These are phyloP conservation scores for Notarius quadriscutis DNA, from an alignment of 2,113 vertebrate species.

Conservation along the genomic window DNA sequence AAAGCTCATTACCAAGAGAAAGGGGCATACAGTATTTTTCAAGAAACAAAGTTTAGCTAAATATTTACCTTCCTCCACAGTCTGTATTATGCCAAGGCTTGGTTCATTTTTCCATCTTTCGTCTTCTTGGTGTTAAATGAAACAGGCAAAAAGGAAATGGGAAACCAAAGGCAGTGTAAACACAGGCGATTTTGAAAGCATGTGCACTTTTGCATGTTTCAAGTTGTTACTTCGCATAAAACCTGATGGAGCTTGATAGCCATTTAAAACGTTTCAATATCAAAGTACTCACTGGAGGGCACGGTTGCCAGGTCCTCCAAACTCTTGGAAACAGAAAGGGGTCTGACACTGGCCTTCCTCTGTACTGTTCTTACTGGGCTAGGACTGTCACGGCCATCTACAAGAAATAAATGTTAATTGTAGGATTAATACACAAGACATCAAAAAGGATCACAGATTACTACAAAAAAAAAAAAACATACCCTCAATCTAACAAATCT, in stretches of 20 bases:
- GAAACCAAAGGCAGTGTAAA: background rate
- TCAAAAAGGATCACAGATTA: too few species aligned
- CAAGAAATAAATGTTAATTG: background rate
- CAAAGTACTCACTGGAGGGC: conserved; percentile 79
- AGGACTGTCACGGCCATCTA: conserved; percentile 66
- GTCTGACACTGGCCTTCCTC: conserved; percentile 76
- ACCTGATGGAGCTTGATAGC: background rate
- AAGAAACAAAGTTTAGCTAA: conserved; percentile 1
- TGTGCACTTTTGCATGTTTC: background rate
- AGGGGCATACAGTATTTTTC: background rate
- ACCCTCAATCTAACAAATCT: background rate
- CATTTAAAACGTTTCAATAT: background rate
- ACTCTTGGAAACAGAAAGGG: conserved; percentile 83
- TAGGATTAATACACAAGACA: background rate
- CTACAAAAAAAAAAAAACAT: background rate
- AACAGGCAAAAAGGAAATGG: background rate
- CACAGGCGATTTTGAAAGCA: background rate
- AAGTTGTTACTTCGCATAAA: background rate
- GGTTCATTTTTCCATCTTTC: conserved; percentile 69
- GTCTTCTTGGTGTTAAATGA: conserved; percentile 70
- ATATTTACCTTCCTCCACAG: conserved; percentile 83
- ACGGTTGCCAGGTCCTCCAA: conserved; percentile 83
- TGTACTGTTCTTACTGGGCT: conserved; percentile 73
- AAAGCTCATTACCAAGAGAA: background rate
- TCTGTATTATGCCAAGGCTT: conserved; percentile 75